These are phyloP conservation scores for Orientallactaga sibirica DNA, from an alignment of 2,797 vertebrate genomes.

Conservation along the genomic window DNA sequence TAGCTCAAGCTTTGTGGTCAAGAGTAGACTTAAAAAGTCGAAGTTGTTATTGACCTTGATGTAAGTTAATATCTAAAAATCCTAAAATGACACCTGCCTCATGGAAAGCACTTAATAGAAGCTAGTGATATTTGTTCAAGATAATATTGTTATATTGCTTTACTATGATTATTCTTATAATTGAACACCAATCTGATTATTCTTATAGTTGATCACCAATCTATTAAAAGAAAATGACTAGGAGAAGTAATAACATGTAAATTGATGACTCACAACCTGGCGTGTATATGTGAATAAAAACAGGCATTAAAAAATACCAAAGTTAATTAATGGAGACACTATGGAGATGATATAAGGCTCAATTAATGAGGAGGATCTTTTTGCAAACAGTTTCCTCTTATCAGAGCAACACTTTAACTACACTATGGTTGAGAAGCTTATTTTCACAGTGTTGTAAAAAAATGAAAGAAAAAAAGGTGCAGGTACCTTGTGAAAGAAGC, in stretches of 20 bases:
- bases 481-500: slow-evolving; percentile 70
- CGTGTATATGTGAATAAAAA: not conserved
- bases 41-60: not conserved
- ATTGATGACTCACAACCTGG: not conserved
- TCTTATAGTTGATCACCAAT: not conserved
- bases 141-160: not conserved
- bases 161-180: not conserved
- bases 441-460: slow-evolving; percentile 40
- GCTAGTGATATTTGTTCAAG: not conserved
- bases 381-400: not conserved
- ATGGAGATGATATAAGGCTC: slow-evolving; percentile 22
- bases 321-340: slow-evolving; percentile 62
- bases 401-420: not conserved
- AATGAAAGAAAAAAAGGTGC: not conserved
- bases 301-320: slow-evolving; percentile 7
- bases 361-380: slow-evolving; percentile 65
- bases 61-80: not conserved
- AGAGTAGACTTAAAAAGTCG: not conserved
- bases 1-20: not conserved
- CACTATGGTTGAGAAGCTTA: slow-evolving; percentile 59
- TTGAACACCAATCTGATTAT: not conserved
- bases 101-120: not conserved
- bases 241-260: not conserved
- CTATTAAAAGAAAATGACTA: not conserved
- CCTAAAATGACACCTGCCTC: not conserved